Percentiles rank a stretch among this genome's conserved stretches.
Conservation (phyloP, 2,113 vertebrate genomes). For the Hassar affinis region DNA sequence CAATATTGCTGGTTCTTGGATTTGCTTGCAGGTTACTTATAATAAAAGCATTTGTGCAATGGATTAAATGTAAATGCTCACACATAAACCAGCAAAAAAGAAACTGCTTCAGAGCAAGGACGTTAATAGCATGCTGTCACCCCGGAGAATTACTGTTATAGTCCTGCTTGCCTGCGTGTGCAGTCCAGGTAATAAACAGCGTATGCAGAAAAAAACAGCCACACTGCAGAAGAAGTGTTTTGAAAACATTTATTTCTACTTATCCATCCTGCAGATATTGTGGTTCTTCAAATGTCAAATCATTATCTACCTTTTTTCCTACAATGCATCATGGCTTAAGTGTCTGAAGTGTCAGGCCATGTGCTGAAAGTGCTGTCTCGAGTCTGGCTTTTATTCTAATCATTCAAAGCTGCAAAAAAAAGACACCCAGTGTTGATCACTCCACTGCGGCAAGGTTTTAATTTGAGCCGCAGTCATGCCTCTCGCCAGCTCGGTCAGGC, state of each 20-base stretch:
- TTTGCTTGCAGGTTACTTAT: no score
- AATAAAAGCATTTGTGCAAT: not conserved
- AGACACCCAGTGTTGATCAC: slow-evolving; percentile 13
- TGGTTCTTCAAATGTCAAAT: not conserved
- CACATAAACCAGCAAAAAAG: slow-evolving; percentile 3
- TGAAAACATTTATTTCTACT: slow-evolving; percentile 1
- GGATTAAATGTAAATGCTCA: not conserved
- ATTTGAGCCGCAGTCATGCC: slow-evolving; percentile 27
- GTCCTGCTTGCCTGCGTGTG: not conserved
- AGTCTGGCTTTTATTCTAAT: not conserved
- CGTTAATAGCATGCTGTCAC: not conserved
- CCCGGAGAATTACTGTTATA: not conserved
- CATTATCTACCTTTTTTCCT: not conserved
- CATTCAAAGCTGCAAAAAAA: slow-evolving; percentile 41
- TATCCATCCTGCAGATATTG: slow-evolving; percentile 23
- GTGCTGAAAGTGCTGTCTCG: slow-evolving; percentile 34
- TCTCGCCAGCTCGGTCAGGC: not conserved
- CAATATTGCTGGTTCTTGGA: no score
- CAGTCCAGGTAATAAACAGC: slow-evolving; percentile 6
- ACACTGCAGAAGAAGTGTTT: slow-evolving; percentile 4
- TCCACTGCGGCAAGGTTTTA: slow-evolving; percentile 26
- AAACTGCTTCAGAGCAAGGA: slow-evolving; percentile 4
- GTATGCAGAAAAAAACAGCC: not conserved
- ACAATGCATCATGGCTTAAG: not conserved
- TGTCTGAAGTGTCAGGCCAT: slow-evolving; percentile 25